These are phyloP conservation scores for Neopipo cinnamomea DNA, from an alignment of 2,113 vertebrate genomes.

Conservation along the genomic window DNA sequence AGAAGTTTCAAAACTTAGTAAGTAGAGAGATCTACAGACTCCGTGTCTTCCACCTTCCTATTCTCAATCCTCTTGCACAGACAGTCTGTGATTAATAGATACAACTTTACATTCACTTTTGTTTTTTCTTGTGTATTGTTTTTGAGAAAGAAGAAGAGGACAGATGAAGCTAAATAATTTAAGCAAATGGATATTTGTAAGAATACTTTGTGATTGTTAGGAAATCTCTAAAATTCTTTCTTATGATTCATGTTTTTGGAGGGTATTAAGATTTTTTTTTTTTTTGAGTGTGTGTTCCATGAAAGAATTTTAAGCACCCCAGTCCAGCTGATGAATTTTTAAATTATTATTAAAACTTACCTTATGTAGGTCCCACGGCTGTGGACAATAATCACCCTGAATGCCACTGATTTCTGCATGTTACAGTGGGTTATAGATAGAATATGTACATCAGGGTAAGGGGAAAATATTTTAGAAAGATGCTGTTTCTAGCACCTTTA, in stretches of 20 bases:
- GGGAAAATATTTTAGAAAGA: neutral
- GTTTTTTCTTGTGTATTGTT: neutral
- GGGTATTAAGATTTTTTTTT: accelerated
- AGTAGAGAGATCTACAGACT: neutral
- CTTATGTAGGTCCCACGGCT: neutral
- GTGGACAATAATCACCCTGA: neutral
- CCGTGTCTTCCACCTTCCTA: neutral
- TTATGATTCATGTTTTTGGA: accelerated
- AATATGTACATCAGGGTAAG: neutral
- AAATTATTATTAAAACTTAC: neutral
- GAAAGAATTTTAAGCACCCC: neutral
- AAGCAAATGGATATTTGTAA: neutral
- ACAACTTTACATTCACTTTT: accelerated
- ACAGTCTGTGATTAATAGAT: neutral
- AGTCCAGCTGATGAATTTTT: neutral
- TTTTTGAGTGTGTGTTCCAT: neutral
- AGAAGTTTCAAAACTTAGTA: neutral
- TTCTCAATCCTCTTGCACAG: neutral
- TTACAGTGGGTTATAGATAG: neutral
- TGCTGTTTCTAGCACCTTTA: neutral
- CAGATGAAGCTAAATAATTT: neutral
- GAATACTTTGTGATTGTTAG: neutral
- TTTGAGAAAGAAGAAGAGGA: neutral
- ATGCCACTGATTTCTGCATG: neutral
- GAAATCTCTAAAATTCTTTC: neutral